A percentile compares a stretch with the other conserved stretches of the same genome.
Conservation (phyloP, 2,888 invertebrate species). For the Carpatolechia fugitivella region DNA sequence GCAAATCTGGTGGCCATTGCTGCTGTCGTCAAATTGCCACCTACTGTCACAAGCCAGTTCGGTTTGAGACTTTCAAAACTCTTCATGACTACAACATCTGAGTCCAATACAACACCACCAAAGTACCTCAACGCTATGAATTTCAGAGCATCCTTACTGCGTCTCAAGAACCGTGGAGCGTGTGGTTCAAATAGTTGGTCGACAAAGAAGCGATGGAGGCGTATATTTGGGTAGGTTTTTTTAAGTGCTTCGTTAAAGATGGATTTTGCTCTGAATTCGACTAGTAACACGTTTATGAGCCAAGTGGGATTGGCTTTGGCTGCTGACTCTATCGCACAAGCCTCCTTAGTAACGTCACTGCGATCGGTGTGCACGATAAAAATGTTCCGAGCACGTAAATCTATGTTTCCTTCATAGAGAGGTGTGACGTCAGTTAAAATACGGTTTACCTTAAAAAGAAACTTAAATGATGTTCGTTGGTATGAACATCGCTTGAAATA, state of each 20-base stretch:
- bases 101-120: not conserved
- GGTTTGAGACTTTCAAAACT: not conserved
- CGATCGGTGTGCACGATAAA: not conserved
- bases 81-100: not conserved
- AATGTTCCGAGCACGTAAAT: not conserved
- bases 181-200: too few relatives aligned
- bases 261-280: not conserved
- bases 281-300: not conserved
- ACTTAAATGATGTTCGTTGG: too few relatives aligned
- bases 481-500: too few relatives aligned
- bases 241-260: not conserved
- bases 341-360: not conserved
- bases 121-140: not conserved
- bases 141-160: not conserved
- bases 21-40: too few relatives aligned
- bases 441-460: too few relatives aligned
- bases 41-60: too few relatives aligned
- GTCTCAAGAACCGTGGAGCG: not conserved
- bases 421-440: too few relatives aligned
- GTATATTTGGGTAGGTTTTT: not conserved
- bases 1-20: too few relatives aligned
- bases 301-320: not conserved
- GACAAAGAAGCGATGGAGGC: too few relatives aligned
- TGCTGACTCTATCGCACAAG: not conserved
- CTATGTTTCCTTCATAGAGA: too few relatives aligned